Base-by-base conservation (phyloP, 2,797 vertebrate genomes). In the Ispidina picta region DNA sequence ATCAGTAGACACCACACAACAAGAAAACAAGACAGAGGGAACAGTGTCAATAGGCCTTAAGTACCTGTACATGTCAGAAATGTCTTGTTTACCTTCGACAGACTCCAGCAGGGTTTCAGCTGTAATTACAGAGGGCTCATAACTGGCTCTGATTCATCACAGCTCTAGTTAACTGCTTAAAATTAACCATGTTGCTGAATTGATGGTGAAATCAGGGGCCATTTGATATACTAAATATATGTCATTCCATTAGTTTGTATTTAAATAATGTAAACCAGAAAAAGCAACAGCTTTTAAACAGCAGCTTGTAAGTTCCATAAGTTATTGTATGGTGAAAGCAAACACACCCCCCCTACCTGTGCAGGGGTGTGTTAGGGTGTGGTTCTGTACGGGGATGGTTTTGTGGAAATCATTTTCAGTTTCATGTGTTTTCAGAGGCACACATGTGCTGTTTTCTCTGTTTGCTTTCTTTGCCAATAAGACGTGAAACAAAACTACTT, bases 241-340 rank as follows among this genome's bases (percentile, higher is more conserved):
- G 54, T 28, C 74, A 86, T 90, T 71, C 9, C 54, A 74, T 92
- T 90, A 52, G 69, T 86, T 83, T 91, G n/a, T 73, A 88, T 79
- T 92, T 80, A 95, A 91, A 89, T 80, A 52, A 63, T 39, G 22
- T 35, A 21, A 43, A 54, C 9, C 15, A 72, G 64, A 63, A 5
- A 12, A 85, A 85, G 31, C 46, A 26, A 9, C 17, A 37, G 68
- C 86, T 15, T 39, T 39, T 39, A 63, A 21, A 60, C 17, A 84
- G n/a, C 8, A 54, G 16, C 62, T 89, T 82, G 51, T 83, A 77
- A 74, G 22, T 46, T 51, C 58, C 46, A n/a, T 3, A 48, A 69
- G 18, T 54, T 88, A 68, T 51, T 69, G 20, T 75, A 69, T 18
- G 31, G 39, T 8, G 20, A 33, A 66, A 55, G 43, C 26, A 66